Evolutionary conservation across 2,797 vertebrate genomes (phyloP).

Genomic region (Siniperca obscura): DNA sequence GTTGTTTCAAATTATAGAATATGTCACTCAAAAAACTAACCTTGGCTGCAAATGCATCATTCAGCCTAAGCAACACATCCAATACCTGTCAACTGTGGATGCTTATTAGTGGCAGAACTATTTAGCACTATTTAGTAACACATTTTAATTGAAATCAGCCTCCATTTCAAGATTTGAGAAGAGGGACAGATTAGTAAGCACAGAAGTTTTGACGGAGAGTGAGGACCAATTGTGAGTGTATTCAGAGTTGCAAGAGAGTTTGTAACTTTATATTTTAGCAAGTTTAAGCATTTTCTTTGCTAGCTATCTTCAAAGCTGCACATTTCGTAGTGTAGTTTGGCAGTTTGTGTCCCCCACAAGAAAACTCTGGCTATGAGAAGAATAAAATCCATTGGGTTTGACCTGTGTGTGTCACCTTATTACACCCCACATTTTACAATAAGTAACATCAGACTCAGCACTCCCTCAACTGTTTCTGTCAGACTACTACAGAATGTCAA

Average conservation of each 20-base stretch:
- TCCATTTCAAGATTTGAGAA: not conserved
- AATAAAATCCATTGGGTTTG: conserved; percentile 43
- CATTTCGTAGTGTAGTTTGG: conserved; percentile 27
- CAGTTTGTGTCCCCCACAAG: conserved; percentile 28
- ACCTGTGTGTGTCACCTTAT: conserved; percentile 48
- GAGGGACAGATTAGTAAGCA: not conserved
- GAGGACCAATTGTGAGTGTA: conserved; percentile 4
- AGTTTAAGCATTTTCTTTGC: conserved; percentile 21
- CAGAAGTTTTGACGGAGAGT: conserved; percentile 30
- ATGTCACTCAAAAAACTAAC: conserved; percentile 27
- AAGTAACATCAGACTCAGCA: conserved; percentile 7
- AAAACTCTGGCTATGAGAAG: conserved; percentile 19
- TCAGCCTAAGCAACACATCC: conserved; percentile 15
- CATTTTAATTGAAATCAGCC: conserved; percentile 11
- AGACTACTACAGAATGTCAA: conserved; percentile 21
- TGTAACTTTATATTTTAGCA: conserved; percentile 5
- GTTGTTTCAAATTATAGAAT: conserved; percentile 22
- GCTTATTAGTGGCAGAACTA: conserved; percentile 19
- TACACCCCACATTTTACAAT: conserved; percentile 30
- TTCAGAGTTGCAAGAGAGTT: conserved; percentile 8
- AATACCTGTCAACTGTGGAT: conserved; percentile 18
- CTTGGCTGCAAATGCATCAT: conserved; percentile 10
- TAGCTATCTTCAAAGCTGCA: conserved; percentile 57
- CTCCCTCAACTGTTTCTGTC: conserved; percentile 32
- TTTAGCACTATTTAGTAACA: not conserved